These are phyloP conservation scores for Hippopotamus amphibius DNA, from an alignment of 2,113 vertebrate species.

Conservation along the genomic window DNA sequence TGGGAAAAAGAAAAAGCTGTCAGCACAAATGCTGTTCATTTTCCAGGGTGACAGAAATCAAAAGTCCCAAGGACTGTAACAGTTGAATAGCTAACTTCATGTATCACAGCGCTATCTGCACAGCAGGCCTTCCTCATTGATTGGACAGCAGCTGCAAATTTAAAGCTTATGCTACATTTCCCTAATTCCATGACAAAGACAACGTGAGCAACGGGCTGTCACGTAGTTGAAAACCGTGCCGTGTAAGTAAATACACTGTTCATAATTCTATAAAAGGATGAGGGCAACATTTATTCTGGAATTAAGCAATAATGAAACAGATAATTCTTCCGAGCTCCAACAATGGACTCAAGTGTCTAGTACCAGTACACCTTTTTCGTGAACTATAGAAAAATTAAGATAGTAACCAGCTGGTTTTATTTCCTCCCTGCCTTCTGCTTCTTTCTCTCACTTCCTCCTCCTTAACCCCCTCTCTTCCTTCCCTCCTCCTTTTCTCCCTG, in stretches of 20 bases:
- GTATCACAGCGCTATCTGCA: constrained; percentile 71
- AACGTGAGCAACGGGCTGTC: constrained; percentile 84
- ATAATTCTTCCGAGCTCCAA: constrained; percentile 71
- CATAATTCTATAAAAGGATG: constrained; percentile 81
- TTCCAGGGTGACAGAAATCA: constrained; percentile 80
- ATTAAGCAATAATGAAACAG: constrained; percentile 83
- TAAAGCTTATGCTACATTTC: constrained; percentile 86
- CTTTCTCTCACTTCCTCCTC: neutral
- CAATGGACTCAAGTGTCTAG: constrained; percentile 58
- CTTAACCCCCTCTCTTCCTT: neutral
- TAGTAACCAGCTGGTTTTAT: neutral
- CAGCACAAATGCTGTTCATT: constrained; percentile 80
- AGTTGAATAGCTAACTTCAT: constrained; percentile 78
- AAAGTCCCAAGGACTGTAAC: constrained; percentile 76
- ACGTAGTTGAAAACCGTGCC: constrained; percentile 81
- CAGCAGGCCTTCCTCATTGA: constrained; percentile 76
- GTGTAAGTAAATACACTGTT: constrained; percentile 85
- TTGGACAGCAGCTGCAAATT: constrained; percentile 76
- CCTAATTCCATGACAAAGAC: constrained; percentile 85
- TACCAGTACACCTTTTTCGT: constrained; percentile 57
- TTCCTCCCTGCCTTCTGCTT: neutral
- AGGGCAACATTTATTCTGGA: constrained; percentile 84
- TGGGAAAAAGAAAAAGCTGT: constrained; percentile 71
- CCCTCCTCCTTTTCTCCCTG: neutral
- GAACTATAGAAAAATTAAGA: neutral